Conservation (phyloP, 2,888 invertebrate genomes). For the Rapana venosa region DNA sequence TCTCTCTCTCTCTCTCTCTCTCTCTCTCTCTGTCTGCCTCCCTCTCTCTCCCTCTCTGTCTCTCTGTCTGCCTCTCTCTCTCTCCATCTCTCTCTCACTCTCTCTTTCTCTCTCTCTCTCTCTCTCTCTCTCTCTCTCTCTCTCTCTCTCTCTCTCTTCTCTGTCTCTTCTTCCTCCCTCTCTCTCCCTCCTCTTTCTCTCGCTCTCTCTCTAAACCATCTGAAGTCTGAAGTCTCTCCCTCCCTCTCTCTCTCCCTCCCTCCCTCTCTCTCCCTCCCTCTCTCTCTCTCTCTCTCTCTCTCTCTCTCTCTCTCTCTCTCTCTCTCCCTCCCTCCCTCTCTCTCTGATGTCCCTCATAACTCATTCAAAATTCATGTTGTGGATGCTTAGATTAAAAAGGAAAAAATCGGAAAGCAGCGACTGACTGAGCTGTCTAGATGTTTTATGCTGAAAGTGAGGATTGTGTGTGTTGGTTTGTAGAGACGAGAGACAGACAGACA, state of each 20-base stretch:
- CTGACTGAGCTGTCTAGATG: too few species aligned
- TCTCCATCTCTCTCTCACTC: background rate
- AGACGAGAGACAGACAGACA: too few species aligned
- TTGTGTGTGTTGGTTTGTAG: too few species aligned
- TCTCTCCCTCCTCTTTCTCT: background rate
- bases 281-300: background rate
- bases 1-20: background rate
- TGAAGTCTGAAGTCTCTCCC: background rate
- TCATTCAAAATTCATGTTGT: too few species aligned
- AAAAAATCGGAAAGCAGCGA: too few species aligned
- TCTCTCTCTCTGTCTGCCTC: background rate
- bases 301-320: too few species aligned
- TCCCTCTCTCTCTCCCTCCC: background rate
- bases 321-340: too few species aligned
- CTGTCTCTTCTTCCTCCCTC: background rate
- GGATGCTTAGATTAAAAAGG: too few species aligned
- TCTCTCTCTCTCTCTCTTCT: background rate
- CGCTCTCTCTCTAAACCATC: background rate
- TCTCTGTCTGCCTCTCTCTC: background rate
- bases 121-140: background rate
- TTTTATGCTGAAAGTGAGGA: too few species aligned
- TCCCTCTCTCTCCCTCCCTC: background rate
- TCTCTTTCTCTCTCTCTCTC: background rate
- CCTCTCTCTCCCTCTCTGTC: background rate
- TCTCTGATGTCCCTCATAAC: too few species aligned